A percentile compares a stretch with the other conserved stretches of the same genome.
These are phyloP conservation scores for Acleris literana DNA, from an alignment of 2,888 invertebrate species.

Conservation along the genomic window DNA sequence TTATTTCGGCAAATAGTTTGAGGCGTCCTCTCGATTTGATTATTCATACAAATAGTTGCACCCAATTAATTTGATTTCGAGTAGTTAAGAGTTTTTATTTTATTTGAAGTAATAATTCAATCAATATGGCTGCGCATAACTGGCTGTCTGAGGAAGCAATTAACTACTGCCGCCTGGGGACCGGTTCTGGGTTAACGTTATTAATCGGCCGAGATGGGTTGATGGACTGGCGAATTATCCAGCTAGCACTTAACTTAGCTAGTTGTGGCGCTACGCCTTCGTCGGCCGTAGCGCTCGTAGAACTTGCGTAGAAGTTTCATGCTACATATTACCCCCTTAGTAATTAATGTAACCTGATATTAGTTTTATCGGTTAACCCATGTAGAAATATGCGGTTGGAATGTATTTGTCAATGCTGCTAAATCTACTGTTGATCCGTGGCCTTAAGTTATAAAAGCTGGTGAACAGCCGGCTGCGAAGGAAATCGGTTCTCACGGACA, in stretches of 20 bases:
- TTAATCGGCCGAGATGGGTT: constrained; percentile 6
- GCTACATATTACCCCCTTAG: too few relatives aligned
- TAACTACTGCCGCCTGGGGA: constrained; percentile 18
- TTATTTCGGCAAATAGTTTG: constrained; percentile 27
- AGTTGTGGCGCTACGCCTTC: constrained; percentile 13
- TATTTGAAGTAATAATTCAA: constrained; percentile 35
- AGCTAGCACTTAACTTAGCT: constrained; percentile 10
- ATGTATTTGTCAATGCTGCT: not conserved
- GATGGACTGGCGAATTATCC: constrained; percentile 21
- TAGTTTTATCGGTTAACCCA: too few relatives aligned
- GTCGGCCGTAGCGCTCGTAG: constrained; percentile 26
- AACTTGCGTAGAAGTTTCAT: constrained; percentile 1
- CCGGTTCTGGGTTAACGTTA: constrained; percentile 15
- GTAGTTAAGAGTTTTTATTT: constrained; percentile 30
- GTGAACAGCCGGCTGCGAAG: constrained; percentile 33
- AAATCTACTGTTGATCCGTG: not conserved
- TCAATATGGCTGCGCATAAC: constrained; percentile 15
- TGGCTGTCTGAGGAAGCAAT: constrained; percentile 29
- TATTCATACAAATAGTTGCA: constrained; percentile 34
- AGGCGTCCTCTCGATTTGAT: constrained; percentile 19
- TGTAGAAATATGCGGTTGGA: too few relatives aligned
- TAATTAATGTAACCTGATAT: too few relatives aligned
- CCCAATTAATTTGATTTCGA: constrained; percentile 29
- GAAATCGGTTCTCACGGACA: constrained; percentile 77
- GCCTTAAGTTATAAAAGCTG: constrained; percentile 1